Evolutionary conservation across 2,888 invertebrate genomes (phyloP), one percentile per base, ranked within the genome.

Genomic region (Portevinia maculata): DNA sequence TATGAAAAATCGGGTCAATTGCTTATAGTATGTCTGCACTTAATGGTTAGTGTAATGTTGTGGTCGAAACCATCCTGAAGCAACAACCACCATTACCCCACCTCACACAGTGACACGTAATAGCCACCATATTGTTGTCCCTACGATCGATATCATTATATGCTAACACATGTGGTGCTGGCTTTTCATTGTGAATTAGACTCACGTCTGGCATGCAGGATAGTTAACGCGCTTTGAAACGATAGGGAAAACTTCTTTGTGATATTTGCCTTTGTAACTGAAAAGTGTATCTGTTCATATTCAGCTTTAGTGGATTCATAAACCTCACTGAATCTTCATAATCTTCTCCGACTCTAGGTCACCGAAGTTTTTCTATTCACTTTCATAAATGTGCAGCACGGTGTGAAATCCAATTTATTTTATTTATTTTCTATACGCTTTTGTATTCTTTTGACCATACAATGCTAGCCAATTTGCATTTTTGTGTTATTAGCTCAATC

Each of bases 21-120:
- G 60, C 34, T 41, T 24, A 44, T 6, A 44, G 37, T 71, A 32
- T 48, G 15, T 32, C 60, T 71, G 73, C 55, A 73, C 32, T 73
- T 73, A 73, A 73, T 73, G 73, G 62, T 37, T 46, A 48, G 62
- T 73, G 62, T 64, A 60, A 71, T 60, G 34, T 55, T 55, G 73
- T 55, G 73, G 73, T 46, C 64, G 48, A 64, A 55, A 30, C 46
- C 37, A 73, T 64, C 64, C 62, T 28, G 37, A 24, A 39, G 44
- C 55, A 62, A 39, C 52, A 39, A 17, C 44, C 59, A 52, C 41
- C 28, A 19, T 24, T n/a, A n/a, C n/a, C n/a, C 52, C 21, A 55
- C 7, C 28, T 8, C 32, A 60, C 50, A 41, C 41, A 48, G 7
- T 0, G 17, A 13, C 34, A 57, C 24, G 30, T 37, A 50, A 24